Base-by-base conservation (phyloP, 1,140 invertebrate genomes). In the Vanessa atalanta region DNA sequence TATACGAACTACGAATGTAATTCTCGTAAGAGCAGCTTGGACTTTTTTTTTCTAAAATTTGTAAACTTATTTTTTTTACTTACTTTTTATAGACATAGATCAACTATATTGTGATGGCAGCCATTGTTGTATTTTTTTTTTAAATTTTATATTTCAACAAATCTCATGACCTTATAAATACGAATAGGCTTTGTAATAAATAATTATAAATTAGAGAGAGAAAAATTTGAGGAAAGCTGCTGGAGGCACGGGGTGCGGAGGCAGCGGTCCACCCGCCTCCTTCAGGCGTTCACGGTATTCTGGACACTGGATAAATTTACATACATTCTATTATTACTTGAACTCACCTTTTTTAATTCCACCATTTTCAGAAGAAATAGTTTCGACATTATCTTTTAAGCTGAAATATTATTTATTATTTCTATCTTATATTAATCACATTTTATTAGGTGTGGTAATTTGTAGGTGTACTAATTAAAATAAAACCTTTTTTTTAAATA, bases 171-270 rank as follows among this genome's bases (percentile, higher is more conserved):
- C 53, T 57, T 57, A 43, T 43, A 9, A 48, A 70, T 60, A 37
- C 16, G n/a, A 69, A 55, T 69, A 61, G 67, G 53, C 67, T 60
- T 69, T 9, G 14, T 63, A 43, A 43, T 67, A 60, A 31, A 14
- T 53, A 47, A 64, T 67, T 57, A 31, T 9, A 26, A 64, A 66
- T 94, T 95, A 98, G 84, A 98, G 95, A 50, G 97, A 98, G 93
- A 98, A 98, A 90, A 98, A 98, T 89, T 97, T 97, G 20, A 98
- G 94, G 93, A 98, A 98, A 73, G 96, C 96, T 68, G 97, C 96
- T 16, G 97, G 97, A 15, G 97, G 96, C 77, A 98, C 96, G 7
- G 97, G 97, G 82, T 97, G 95, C 74, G 97, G 96, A 7, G 97
- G 94, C 11, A 96, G 95, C n/a, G 95, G 94, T 48, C 96, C 96